Evolutionary conservation across 2,113 vertebrate species (phyloP).

Genomic region (chimpanzee (Pan troglodytes)): NHGRI_mPanTro3-v2.1_pri NC_072416.2:82435501-82436000

Average conservation of each 20-base stretch:
- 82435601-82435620: no score
- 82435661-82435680: background rate
- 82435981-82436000: background rate
- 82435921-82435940: background rate
- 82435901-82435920: background rate
- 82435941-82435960: background rate
- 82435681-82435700: background rate
- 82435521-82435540: no score
- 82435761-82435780: rapidly evolving
- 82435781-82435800: background rate
- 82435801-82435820: no score
- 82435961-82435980: background rate
- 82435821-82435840: background rate
- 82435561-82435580: background rate
- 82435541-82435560: background rate
- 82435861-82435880: rapidly evolving
- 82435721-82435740: background rate
- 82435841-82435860: background rate
- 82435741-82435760: no score
- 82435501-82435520: background rate
- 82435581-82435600: background rate
- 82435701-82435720: background rate
- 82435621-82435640: no score
- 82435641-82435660: background rate
- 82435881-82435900: background rate